Base-by-base conservation (phyloP, 2,888 invertebrate species). In the Dorcus parallelipipedus region DNA sequence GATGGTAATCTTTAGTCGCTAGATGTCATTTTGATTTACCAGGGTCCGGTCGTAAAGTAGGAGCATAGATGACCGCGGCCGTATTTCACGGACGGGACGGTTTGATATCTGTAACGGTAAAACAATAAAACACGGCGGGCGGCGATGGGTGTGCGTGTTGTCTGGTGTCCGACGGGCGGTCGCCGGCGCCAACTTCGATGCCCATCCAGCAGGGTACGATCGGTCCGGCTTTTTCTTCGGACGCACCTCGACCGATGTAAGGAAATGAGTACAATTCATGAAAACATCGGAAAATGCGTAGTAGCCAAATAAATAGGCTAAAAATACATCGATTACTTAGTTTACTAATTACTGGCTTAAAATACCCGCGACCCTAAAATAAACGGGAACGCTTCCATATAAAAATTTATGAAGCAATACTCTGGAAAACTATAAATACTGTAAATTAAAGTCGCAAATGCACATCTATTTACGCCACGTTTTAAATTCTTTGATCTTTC, bases 81-180 rank as follows among this genome's bases (percentile, higher is more conserved):
- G 66, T 68, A 69, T 67, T 67, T 69, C 64, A 68, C 47, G 58
- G 54, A 45, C 53, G 50, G 42, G 56, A 54, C 58, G 69, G 68
- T 68, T 72, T 71, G 73, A 73, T 75, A 74, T 74, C 73, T 71
- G 73, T 76, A 76, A 77, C 77, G 77, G 76, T 77, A 77, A 78
- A 77, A 78, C 78, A 77, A 78, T 78, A 77, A 78, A 77, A 77
- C 76, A 71, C 78, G 73, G 72, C 76, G 73, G 76, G 76, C 73
- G 73, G 73, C 69, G 70, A 67, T 68, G 71, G 71, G 72, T 71
- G 73, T 74, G 74, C 75, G 76, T 76, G 75, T 74, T 74, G 74
- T 75, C 71, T 71, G 63, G 73, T 67, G 71, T 68, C 64, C 76
- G 71, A 69, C 76, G 72, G 76, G 76, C 72, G 77, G 76, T 76